Evolutionary conservation across 1,140 invertebrate genomes (phyloP).

Genomic region (Nasonia vitripennis): DNA sequence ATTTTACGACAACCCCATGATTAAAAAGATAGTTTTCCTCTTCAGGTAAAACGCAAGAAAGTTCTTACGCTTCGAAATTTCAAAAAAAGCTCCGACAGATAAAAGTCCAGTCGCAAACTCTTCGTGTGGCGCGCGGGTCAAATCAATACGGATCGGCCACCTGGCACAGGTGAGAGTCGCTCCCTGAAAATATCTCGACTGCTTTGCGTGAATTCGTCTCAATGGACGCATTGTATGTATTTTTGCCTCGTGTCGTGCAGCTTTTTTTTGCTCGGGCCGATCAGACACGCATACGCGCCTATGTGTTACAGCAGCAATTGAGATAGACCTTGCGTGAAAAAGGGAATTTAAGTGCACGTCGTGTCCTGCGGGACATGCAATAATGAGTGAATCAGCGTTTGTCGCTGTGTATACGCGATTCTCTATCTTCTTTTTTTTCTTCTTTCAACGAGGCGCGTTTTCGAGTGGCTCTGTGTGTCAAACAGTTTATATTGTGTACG

Average conservation of each 20-base stretch:
- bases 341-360: slow-evolving; percentile 5
- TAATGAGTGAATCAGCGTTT: slow-evolving; percentile 38
- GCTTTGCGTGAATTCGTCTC: not conserved
- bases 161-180: not conserved
- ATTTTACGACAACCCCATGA: not conserved
- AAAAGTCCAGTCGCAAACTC: not conserved
- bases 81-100: not conserved
- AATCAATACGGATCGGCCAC: not conserved
- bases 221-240: not conserved
- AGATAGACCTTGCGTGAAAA: slow-evolving; percentile 36
- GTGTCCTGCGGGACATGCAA: not conserved
- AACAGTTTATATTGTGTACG: not conserved
- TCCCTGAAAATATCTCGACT: not conserved
- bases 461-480: not conserved
- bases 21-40: not conserved
- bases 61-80: not conserved
- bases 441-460: not conserved
- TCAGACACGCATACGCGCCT: not conserved
- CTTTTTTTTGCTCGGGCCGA: not conserved
- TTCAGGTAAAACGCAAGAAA: no score
- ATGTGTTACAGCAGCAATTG: slow-evolving; percentile 31
- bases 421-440: not conserved
- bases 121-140: no score
- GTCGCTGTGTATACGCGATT: not conserved
- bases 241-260: not conserved